Evolutionary conservation across 92 coral and sea anemone species (phyloP), one percentile per base, ranked within the genome.

Genomic region (Epizoanthus ramosus): DNA sequence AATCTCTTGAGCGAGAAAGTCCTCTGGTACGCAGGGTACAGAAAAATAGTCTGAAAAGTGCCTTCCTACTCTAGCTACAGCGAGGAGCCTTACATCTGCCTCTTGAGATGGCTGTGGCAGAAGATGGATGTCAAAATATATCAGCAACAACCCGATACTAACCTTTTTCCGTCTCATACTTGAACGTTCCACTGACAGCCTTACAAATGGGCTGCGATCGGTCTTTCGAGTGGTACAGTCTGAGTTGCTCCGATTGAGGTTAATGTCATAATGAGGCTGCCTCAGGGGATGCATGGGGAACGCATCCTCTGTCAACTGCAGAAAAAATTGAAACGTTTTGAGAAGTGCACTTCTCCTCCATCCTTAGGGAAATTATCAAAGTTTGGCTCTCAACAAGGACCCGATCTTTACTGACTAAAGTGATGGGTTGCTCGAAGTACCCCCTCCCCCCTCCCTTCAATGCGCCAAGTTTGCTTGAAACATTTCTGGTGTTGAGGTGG

Each of bases 141-240:
- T 9, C 52, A 17, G 66, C 16, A 19, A 24, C 19, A 39, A 15
- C 15, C 6, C 0, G 19, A 28, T 2, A 15, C 17, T 33, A 64
- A 90, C 91, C 88, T 90, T 89, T 80, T 96, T 96, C 33, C 97
- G 71, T 72, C 95, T 88, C 91, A 94, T 94, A 80, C 98, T 92
- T 10, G 97, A 84, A 31, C 99, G 90, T 57, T 96, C 99, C 59
- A 94, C 98, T 3, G 91, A 94, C 68, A 92, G 91, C 18, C 99
- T 84, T 31, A 96, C 94, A 73, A 96, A 96, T 6, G 98, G 94
- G 45, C 89, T 92, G 59, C 89, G 75, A n/a, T 90, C 98, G 15
- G 95, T 94, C 85, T 94, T 91, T 8, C 98, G 93, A 5, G 99
- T 89, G 23, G 99, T 96, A 74, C 99, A 96, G 85, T 96, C 99